These are phyloP conservation scores for Camelus bactrianus DNA, from an alignment of 2,113 vertebrate genomes.

Conservation along the genomic window DNA sequence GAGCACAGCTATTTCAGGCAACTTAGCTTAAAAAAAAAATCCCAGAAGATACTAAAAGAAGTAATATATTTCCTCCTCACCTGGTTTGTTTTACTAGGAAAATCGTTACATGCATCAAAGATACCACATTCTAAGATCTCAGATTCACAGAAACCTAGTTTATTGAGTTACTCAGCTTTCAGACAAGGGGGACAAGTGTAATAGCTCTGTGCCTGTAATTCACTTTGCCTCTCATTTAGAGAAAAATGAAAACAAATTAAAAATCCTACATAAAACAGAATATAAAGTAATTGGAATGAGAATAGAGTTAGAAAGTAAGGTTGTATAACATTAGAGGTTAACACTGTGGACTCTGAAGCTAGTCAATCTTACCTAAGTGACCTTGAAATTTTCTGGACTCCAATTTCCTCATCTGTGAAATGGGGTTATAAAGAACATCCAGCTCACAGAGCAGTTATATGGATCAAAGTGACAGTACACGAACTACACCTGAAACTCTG, in stretches of 20 bases:
- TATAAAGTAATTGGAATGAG: background rate
- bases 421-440: background rate
- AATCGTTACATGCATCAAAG: background rate
- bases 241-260: slow-evolving; percentile 50
- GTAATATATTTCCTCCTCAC: background rate
- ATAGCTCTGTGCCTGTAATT: background rate
- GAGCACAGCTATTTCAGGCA: slow-evolving; percentile 37
- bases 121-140: background rate
- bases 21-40: background rate
- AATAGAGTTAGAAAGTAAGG: background rate
- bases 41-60: background rate
- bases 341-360: background rate
- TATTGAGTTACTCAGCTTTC: background rate
- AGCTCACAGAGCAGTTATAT: background rate
- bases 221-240: slow-evolving; percentile 6
- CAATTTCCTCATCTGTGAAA: background rate
- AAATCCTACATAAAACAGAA: slow-evolving; percentile 5
- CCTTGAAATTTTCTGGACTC: background rate
- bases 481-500: background rate
- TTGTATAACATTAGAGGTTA: background rate
- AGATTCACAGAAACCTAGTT: background rate
- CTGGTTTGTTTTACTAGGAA: background rate
- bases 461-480: background rate
- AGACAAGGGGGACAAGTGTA: background rate
- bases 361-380: background rate